Conservation (phyloP, 1,140 invertebrate species). For the Sycophila sp. region DNA sequence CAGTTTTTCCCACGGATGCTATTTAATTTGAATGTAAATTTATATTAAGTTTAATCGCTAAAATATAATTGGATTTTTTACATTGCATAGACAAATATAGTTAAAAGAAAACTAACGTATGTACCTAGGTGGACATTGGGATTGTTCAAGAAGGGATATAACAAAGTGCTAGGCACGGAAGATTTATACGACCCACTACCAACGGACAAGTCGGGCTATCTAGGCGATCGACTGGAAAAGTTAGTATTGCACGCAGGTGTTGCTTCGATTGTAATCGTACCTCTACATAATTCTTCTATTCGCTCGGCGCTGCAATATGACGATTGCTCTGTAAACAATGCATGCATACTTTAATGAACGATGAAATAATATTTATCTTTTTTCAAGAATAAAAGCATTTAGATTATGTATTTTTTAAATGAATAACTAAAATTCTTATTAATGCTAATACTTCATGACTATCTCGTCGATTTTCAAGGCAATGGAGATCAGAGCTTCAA, state of each 20-base stretch:
- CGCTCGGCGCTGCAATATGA: too few relatives aligned
- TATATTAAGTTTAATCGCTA: not conserved
- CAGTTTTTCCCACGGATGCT: not conserved
- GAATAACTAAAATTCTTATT: too few relatives aligned
- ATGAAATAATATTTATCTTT: not conserved
- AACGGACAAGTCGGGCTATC: conserved; percentile 63
- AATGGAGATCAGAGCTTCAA: conserved; percentile 65
- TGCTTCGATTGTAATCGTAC: too few relatives aligned
- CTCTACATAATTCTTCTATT: too few relatives aligned
- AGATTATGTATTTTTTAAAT: too few relatives aligned
- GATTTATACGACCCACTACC: conserved; percentile 70
- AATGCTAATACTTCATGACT: too few relatives aligned
- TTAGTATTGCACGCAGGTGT: conserved; percentile 44
- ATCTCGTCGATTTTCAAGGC: too few relatives aligned
- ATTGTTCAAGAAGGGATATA: conserved; percentile 69
- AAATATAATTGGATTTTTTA: not conserved
- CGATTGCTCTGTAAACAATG: too few relatives aligned
- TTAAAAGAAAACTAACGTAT: not conserved
- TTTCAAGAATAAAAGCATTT: too few relatives aligned
- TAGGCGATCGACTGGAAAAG: conserved; percentile 60
- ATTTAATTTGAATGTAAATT: not conserved
- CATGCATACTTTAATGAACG: too few relatives aligned
- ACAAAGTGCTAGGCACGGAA: conserved; percentile 65
- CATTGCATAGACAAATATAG: not conserved
- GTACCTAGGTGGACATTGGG: conserved; percentile 67